Evolutionary conservation across 2,113 vertebrate genomes (phyloP).

Genomic region (Gymnocephalus cernua): DNA sequence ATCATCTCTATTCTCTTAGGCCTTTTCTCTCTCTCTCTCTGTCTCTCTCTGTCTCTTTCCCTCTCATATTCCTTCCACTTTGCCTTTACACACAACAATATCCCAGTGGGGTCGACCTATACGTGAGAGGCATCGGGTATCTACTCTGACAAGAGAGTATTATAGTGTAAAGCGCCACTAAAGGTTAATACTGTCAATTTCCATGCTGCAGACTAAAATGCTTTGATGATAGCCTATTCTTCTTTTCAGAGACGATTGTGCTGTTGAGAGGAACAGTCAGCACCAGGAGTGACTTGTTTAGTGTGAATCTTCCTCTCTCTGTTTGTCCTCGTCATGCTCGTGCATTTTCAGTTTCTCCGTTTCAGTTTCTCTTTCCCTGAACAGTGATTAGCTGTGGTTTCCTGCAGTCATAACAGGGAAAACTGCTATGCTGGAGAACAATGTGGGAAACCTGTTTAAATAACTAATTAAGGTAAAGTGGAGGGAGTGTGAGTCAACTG

Average conservation of each 20-base stretch:
- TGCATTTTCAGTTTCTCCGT: neutral
- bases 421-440: neutral
- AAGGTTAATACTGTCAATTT: constrained; percentile 69
- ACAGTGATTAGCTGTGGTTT: neutral
- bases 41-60: constrained; percentile 2
- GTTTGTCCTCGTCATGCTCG: neutral
- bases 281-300: neutral
- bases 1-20: constrained; percentile 61
- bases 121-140: constrained; percentile 44
- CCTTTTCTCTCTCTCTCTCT: neutral
- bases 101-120: constrained; percentile 27
- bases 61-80: constrained; percentile 33
- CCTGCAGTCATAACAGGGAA: neutral
- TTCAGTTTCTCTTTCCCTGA: constrained; percentile 1
- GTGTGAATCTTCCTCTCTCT: constrained; percentile 8
- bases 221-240: constrained; percentile 30
- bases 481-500: neutral
- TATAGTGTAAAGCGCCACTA: constrained; percentile 56
- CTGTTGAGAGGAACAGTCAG: constrained; percentile 21
- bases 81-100: constrained; percentile 50
- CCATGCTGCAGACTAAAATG: constrained; percentile 36
- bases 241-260: constrained; percentile 33
- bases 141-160: constrained; percentile 38
- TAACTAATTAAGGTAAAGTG: constrained; percentile 19
- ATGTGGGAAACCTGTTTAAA: neutral